These are phyloP conservation scores for Thamnophis elegans DNA, from an alignment of 2,797 vertebrate genomes.

Conservation along the genomic window DNA sequence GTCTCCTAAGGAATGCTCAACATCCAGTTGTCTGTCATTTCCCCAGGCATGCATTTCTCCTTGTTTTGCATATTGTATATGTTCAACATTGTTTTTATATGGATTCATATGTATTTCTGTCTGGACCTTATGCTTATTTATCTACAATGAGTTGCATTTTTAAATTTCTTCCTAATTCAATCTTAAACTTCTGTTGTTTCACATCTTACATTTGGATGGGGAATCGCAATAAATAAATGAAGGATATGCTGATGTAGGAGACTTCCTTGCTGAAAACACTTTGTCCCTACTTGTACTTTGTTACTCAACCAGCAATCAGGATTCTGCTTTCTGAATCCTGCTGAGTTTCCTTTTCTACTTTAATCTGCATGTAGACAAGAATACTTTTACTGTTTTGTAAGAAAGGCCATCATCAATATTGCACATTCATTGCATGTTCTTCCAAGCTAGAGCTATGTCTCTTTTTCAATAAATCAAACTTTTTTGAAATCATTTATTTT, in stretches of 20 bases:
- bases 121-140: neutral
- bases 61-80: constrained; percentile 2
- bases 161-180: neutral
- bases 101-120: constrained; percentile 1
- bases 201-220: neutral
- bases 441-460: neutral
- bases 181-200: neutral
- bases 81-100: neutral
- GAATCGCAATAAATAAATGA: neutral
- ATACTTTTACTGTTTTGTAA: neutral
- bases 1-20: neutral
- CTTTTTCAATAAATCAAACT: neutral
- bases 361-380: neutral
- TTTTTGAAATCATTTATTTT: neutral
- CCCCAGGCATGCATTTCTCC: neutral
- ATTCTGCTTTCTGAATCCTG: neutral
- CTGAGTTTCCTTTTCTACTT: neutral
- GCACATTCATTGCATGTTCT: neutral
- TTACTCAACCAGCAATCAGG: neutral
- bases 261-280: neutral
- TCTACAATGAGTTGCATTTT: neutral
- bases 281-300: neutral
- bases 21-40: neutral
- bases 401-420: neutral
- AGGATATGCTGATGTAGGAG: neutral